Evolutionary conservation across 2,113 vertebrate genomes (phyloP).

Genomic region (Coregonus clupeaformis): DNA sequence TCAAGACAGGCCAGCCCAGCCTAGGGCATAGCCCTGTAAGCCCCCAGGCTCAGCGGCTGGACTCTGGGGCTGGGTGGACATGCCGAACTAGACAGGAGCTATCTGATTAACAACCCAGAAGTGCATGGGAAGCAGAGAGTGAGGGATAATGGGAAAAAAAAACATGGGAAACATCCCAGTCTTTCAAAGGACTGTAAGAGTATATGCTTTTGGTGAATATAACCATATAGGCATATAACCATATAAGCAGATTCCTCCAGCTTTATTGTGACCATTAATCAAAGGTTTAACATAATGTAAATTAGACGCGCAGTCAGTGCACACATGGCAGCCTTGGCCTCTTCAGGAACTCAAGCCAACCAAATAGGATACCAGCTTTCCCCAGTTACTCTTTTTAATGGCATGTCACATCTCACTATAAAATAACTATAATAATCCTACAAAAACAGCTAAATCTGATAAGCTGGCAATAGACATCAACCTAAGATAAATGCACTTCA

Average conservation of each 20-base stretch:
- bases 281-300: constrained; percentile 1
- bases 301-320: neutral
- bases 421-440: neutral
- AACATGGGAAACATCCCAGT: neutral
- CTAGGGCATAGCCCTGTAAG: constrained; percentile 21
- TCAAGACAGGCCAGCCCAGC: neutral
- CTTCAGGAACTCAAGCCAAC: neutral
- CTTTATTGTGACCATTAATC: neutral
- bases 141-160: constrained; percentile 2
- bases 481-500: neutral
- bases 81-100: neutral
- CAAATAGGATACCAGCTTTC: constrained; percentile 12
- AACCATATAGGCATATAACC: constrained; percentile 9
- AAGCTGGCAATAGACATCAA: neutral
- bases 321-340: neutral
- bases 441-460: neutral
- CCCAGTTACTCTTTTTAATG: constrained; percentile 1
- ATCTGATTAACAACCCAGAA: constrained; percentile 25
- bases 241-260: neutral
- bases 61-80: neutral
- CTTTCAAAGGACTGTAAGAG: constrained; percentile 7
- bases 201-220: neutral
- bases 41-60: neutral
- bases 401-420: constrained; percentile 15
- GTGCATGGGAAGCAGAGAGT: constrained; percentile 7